Conservation (phyloP, 37 sponge, comb jelly and placozoan genomes). For the Eunapius fragilis region DNA sequence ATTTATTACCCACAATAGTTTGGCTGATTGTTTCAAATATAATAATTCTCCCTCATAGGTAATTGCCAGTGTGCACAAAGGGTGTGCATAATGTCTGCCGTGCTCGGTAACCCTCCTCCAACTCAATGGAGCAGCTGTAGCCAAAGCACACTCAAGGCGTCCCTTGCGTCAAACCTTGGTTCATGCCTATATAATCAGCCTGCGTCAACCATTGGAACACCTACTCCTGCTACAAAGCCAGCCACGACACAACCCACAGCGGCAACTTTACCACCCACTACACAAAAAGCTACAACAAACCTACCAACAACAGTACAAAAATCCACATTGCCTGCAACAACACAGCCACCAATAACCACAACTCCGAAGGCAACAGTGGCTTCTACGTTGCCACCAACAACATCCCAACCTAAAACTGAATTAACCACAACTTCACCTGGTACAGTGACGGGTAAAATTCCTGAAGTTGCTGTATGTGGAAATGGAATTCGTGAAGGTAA, state of each 20-base stretch:
- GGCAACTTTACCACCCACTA: neutral
- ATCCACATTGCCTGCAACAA: too few species aligned
- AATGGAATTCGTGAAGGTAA: slow-evolving; percentile 79
- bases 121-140: slow-evolving; percentile 42
- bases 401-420: too few species aligned
- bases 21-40: too few species aligned
- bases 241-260: neutral
- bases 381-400: too few species aligned
- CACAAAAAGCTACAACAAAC: too few species aligned
- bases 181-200: slow-evolving; percentile 42
- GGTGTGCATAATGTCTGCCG: slow-evolving; percentile 44
- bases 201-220: slow-evolving; percentile 15
- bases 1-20: too few species aligned
- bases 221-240: neutral
- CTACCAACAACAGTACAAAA: too few species aligned
- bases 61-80: neutral
- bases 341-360: too few species aligned
- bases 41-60: neutral
- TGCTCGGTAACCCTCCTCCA: neutral
- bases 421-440: too few species aligned
- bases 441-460: slow-evolving; percentile 44
- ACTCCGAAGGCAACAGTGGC: too few species aligned
- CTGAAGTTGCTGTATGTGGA: slow-evolving; percentile 75
- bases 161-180: neutral
- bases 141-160: slow-evolving; percentile 1